Evolutionary conservation across 2,113 vertebrate genomes (phyloP).

Genomic region (Myxocyprinus asiaticus): DNA sequence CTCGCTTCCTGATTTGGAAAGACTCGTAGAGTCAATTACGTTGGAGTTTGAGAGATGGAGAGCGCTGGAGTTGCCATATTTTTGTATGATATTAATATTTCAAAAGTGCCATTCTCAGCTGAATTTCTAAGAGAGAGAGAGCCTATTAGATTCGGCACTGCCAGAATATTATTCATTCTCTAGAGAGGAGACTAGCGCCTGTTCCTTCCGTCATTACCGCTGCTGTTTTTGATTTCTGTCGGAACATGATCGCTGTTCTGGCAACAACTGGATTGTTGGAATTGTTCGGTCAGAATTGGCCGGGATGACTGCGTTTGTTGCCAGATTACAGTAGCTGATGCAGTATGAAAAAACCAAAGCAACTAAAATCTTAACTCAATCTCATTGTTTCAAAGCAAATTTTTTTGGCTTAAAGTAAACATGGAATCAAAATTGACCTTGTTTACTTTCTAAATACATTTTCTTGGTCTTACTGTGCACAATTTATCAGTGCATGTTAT

Average conservation of each 20-base stretch:
- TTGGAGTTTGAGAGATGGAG: constrained; percentile 73
- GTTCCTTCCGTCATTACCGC: constrained; percentile 47
- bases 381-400: too few relatives aligned
- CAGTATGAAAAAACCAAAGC: background rate
- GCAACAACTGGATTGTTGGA: constrained; percentile 40
- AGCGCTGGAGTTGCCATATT: constrained; percentile 75
- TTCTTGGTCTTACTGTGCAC: too few relatives aligned
- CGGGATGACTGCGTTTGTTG: background rate
- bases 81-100: constrained; percentile 83
- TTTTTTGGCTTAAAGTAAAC: too few relatives aligned
- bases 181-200: constrained; percentile 51
- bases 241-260: constrained; percentile 34
- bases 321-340: constrained; percentile 26
- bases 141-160: constrained; percentile 69
- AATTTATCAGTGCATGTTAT: too few relatives aligned
- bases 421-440: too few relatives aligned
- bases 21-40: constrained; percentile 80
- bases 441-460: too few relatives aligned
- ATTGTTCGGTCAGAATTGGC: constrained; percentile 33
- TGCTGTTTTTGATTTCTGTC: constrained; percentile 45
- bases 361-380: too few relatives aligned
- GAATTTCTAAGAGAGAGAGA: constrained; percentile 73
- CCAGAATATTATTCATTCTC: constrained; percentile 56
- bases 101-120: constrained; percentile 79
- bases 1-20: constrained; percentile 72